phyloP scores from a whole-genome alignment of 2,888 invertebrate genomes.

The Watsonalla cultraria region DNA sequence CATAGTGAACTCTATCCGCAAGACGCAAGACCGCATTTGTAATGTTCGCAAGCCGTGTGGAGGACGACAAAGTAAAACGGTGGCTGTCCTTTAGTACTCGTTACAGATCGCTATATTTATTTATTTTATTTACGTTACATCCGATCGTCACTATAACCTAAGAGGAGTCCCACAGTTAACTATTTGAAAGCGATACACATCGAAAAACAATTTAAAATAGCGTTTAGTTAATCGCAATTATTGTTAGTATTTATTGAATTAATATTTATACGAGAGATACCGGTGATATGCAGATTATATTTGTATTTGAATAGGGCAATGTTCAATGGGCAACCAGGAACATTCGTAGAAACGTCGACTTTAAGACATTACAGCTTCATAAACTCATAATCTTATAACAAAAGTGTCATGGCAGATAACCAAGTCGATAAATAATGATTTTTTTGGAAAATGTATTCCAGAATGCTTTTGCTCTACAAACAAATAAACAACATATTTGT shows the following conservation, averaged over 20 bases:
- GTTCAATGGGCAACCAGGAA: too few relatives aligned
- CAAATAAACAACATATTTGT: too few relatives aligned
- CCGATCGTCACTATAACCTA: conserved; percentile 38
- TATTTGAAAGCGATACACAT: conserved; percentile 21
- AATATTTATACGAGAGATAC: too few relatives aligned
- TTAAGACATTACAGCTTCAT: too few relatives aligned
- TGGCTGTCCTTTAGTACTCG: neutral
- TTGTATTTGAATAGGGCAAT: too few relatives aligned
- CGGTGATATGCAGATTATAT: too few relatives aligned
- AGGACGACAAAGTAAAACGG: neutral
- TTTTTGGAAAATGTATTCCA: too few relatives aligned
- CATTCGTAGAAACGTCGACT: too few relatives aligned
- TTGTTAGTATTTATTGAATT: neutral
- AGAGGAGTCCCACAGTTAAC: conserved; percentile 39
- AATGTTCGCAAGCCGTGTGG: neutral
- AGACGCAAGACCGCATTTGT: conserved; percentile 5
- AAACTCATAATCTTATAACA: too few relatives aligned
- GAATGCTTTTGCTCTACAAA: too few relatives aligned
- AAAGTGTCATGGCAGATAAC: too few relatives aligned
- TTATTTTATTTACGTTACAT: neutral
- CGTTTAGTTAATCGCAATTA: conserved; percentile 10
- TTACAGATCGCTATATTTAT: neutral
- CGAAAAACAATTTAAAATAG: neutral
- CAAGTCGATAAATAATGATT: too few relatives aligned
- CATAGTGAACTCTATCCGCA: conserved; percentile 24